Evolutionary conservation across 2,888 invertebrate species (phyloP), one percentile per base, ranked within the genome.

Genomic region (Fragum fragum): DNA sequence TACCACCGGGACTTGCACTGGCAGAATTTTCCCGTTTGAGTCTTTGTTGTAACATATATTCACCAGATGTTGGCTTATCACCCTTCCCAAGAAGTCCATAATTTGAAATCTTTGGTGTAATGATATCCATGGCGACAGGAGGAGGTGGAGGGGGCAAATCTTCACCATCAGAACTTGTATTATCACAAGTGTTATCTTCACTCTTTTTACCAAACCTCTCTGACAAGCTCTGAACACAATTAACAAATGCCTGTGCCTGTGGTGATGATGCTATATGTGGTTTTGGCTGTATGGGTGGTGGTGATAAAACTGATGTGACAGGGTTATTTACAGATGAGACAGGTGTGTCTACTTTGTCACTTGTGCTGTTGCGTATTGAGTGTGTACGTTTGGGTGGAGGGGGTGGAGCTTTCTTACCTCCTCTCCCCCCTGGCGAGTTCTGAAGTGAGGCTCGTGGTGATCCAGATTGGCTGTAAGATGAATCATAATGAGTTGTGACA

Each of bases 371-470:
- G 52, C 87, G 93, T 55, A 95, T 94, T 21, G 95, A 95, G 87
- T 95, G 92, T 21, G 94, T 94, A 53, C 95, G 91, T 88, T 95
- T 95, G 2, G 95, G 95, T 9, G 95, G 95, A 2, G 95, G 95
- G n/a, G 95, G 95, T 11, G 95, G 94, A 1, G 94, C 94, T 26
- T 92, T 91, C 86, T 93, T 94, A 9, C 32, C 32, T 76, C 75
- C 74, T 68, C 86, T 83, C 21, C 84, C 87, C 16, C 82, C 81
- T 36, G 87, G 87, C 3, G 87, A 87, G 42, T 78, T 77, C 70
- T 85, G 83, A 23, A 76, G 76, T 14, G 77, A 77, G 9, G 66
- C 63, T 23, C 79, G 81, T 16, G 47, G 47, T 5, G 47, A 47
- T 47, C 47, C 47, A 29, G 86, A 73, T 21, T 83, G 83, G 9